phyloP scores from a whole-genome alignment of 2,113 vertebrate genomes.

The Gallinago undulata region DNA sequence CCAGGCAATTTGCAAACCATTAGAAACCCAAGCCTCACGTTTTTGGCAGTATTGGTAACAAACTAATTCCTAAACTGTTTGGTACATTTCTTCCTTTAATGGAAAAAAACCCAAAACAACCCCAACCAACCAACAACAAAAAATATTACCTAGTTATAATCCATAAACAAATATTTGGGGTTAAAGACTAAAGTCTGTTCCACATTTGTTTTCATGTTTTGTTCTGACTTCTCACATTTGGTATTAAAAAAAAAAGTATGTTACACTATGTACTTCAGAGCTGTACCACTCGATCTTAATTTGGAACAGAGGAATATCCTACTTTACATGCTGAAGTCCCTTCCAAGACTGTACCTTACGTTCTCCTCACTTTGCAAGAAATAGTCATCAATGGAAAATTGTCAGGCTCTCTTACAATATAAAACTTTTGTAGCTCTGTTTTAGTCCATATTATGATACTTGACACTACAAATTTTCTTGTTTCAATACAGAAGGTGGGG shows the following conservation, averaged over 20 bases:
- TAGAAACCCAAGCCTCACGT: neutral
- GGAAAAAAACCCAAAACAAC: neutral
- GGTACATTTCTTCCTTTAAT: neutral
- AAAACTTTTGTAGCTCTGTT: neutral
- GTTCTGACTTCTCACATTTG: neutral
- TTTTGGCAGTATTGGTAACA: neutral
- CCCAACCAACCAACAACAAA: neutral
- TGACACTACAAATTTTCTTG: neutral
- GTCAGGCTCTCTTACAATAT: neutral
- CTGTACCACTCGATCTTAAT: neutral
- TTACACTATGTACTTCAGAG: neutral
- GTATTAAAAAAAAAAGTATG: neutral
- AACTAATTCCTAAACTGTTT: neutral
- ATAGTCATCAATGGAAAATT: neutral
- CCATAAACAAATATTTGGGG: neutral
- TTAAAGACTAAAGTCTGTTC: neutral
- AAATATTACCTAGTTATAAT: neutral
- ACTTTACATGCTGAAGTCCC: neutral
- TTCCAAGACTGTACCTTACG: neutral
- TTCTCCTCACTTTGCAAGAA: neutral
- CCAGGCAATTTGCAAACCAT: neutral
- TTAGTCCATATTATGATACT: neutral
- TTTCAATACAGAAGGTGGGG: neutral
- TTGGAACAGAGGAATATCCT: neutral
- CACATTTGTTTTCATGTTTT: neutral